Conservation (phyloP, 2,797 vertebrate genomes). For the Moxostoma hubbsi region DNA sequence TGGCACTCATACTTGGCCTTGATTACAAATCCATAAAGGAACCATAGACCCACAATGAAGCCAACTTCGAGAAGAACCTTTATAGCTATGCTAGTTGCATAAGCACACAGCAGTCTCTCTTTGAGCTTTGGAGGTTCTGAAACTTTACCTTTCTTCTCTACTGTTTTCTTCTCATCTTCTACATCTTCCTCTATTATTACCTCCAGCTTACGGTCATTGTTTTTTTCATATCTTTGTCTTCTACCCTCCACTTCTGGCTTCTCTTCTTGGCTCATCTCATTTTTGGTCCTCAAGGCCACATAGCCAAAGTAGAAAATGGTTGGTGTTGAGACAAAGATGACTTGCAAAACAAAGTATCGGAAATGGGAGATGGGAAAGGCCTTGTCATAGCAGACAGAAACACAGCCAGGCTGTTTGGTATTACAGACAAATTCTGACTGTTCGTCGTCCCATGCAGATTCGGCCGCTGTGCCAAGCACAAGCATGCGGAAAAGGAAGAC, state of each 20-base stretch:
- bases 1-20: slow-evolving; percentile 73
- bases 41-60: slow-evolving; percentile 80
- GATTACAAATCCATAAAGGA: slow-evolving; percentile 81
- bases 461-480: slow-evolving; percentile 78
- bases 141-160: slow-evolving; percentile 46
- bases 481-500: slow-evolving; percentile 86
- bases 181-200: slow-evolving; percentile 69
- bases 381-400: slow-evolving; percentile 81
- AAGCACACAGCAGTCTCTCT: slow-evolving; percentile 76
- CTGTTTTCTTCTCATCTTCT: slow-evolving; percentile 60
- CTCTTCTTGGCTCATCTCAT: slow-evolving; percentile 44
- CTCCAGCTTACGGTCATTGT: slow-evolving; percentile 47
- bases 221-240: slow-evolving; percentile 30
- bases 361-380: slow-evolving; percentile 87
- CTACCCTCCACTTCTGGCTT: slow-evolving; percentile 32
- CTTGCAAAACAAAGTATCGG: slow-evolving; percentile 84
- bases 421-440: slow-evolving; percentile 81
- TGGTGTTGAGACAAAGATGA: slow-evolving; percentile 84
- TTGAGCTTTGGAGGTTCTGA: slow-evolving; percentile 69
- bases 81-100: slow-evolving; percentile 75
- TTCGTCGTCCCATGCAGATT: slow-evolving; percentile 86
- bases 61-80: slow-evolving; percentile 78
- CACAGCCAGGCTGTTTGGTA: slow-evolving; percentile 81
- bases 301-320: slow-evolving; percentile 83
- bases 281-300: slow-evolving; percentile 69